A percentile compares a stretch with the other conserved stretches of the same genome.
Conservation (phyloP, 1,140 invertebrate species). For the Drosophila bocqueti region DNA sequence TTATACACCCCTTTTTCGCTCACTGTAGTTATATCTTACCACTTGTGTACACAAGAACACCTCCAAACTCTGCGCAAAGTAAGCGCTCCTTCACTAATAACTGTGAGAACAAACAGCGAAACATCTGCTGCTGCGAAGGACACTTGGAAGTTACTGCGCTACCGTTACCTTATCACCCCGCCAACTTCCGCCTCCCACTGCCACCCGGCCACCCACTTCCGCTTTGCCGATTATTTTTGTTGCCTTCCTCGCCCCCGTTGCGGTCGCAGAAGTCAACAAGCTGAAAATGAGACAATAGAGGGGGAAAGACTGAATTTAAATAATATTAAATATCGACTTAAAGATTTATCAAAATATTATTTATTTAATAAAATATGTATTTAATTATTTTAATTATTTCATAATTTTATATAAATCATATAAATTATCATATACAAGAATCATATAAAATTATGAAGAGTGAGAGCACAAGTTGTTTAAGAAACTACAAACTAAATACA, state of each 20-base stretch:
- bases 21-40: background rate
- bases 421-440: no score
- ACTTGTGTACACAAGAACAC: constrained; percentile 22
- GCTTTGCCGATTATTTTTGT: constrained; percentile 32
- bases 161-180: constrained; percentile 17
- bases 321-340: background rate
- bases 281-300: constrained; percentile 5
- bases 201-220: constrained; percentile 4
- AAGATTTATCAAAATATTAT: no score
- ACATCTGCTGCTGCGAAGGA: constrained; percentile 27
- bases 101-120: constrained; percentile 42
- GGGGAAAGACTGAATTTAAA: background rate
- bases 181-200: constrained; percentile 1
- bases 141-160: constrained; percentile 25
- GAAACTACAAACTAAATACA: background rate
- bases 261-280: constrained; percentile 44
- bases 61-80: constrained; percentile 7
- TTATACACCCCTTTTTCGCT: background rate
- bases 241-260: constrained; percentile 15
- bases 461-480: background rate
- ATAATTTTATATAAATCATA: no score
- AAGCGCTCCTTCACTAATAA: constrained; percentile 33
- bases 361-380: background rate
- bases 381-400: background rate
- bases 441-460: background rate